Percentiles rank a stretch among this genome's conserved stretches.
phyloP scores from a whole-genome alignment of 2,888 invertebrate genomes.

The Synergus laeviventris region DNA sequence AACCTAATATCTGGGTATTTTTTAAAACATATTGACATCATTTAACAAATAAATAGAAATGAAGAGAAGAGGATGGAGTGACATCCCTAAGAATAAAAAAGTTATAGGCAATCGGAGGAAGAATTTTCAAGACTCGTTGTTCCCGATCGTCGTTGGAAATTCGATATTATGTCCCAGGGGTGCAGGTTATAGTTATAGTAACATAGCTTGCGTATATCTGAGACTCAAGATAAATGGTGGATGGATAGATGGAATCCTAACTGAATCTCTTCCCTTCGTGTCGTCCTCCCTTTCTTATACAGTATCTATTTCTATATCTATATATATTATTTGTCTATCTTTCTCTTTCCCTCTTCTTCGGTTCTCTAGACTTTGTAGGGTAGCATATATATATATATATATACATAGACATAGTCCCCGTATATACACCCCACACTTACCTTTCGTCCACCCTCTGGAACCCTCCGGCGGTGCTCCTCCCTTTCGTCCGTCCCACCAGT shows the following conservation, averaged over 20 bases:
- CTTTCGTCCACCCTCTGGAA: conserved; percentile 46
- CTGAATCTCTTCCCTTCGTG: conserved; percentile 67
- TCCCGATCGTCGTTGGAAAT: conserved; percentile 56
- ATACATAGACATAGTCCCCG: neutral
- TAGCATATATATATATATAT: neutral
- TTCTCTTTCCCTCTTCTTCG: neutral
- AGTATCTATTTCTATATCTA: conserved; percentile 10
- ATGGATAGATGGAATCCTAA: conserved; percentile 70
- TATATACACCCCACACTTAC: conserved; percentile 1
- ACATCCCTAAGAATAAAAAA: conserved; percentile 21
- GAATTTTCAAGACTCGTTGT: conserved; percentile 47
- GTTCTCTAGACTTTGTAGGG: neutral
- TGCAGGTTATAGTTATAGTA: conserved; percentile 49
- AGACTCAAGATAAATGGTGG: conserved; percentile 44
- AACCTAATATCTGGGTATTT: neutral
- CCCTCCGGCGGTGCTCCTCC: conserved; percentile 53
- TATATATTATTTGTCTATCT: conserved; percentile 2
- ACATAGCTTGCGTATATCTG: conserved; percentile 51
- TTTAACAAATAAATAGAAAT: no score
- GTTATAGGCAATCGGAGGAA: conserved; percentile 16
- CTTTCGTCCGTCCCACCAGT: conserved; percentile 65
- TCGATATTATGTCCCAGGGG: conserved; percentile 59
- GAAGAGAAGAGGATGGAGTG: neutral
- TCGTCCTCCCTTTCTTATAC: conserved; percentile 41
- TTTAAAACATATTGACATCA: neutral